Evolutionary conservation across 1,140 invertebrate species (phyloP).

Genomic region (Andrena cerasifolii): DNA sequence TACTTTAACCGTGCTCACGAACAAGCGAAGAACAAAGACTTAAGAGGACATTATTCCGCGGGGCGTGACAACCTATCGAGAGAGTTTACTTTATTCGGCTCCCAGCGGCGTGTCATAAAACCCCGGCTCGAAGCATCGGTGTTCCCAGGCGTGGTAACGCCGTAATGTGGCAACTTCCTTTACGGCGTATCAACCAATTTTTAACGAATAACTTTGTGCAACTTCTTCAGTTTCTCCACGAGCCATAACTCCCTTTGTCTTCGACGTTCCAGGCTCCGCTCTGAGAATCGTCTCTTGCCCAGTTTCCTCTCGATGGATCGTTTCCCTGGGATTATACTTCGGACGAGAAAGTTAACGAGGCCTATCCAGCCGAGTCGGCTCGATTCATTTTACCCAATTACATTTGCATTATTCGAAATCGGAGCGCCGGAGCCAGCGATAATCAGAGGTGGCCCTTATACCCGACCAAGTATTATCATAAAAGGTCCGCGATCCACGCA

Average conservation of each 20-base stretch:
- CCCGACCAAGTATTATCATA: constrained; percentile 55
- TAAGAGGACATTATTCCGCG: constrained; percentile 29
- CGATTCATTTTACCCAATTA: constrained; percentile 14
- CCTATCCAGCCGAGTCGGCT: neutral
- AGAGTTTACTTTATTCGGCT: constrained; percentile 18
- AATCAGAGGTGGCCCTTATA: constrained; percentile 33
- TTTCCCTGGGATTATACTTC: too few relatives aligned
- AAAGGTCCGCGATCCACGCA: constrained; percentile 56
- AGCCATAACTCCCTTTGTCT: neutral
- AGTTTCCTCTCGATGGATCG: neutral
- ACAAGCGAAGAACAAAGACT: constrained; percentile 35
- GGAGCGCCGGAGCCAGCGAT: constrained; percentile 13
- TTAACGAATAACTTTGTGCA: constrained; percentile 17
- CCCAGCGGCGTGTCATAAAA: neutral
- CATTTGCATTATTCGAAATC: neutral
- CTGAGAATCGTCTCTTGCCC: too few relatives aligned
- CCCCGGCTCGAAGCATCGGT: neutral
- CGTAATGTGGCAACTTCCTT: constrained; percentile 1
- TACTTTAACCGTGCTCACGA: constrained; percentile 17
- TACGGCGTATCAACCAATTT: too few relatives aligned
- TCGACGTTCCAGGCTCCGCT: too few relatives aligned
- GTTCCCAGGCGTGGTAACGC: neutral
- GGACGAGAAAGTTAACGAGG: neutral
- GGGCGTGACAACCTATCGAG: constrained; percentile 12
- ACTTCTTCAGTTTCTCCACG: too few relatives aligned